phyloP scores from a whole-genome alignment of 2,797 vertebrate species.

The Pseudomugil tenellus region DNA sequence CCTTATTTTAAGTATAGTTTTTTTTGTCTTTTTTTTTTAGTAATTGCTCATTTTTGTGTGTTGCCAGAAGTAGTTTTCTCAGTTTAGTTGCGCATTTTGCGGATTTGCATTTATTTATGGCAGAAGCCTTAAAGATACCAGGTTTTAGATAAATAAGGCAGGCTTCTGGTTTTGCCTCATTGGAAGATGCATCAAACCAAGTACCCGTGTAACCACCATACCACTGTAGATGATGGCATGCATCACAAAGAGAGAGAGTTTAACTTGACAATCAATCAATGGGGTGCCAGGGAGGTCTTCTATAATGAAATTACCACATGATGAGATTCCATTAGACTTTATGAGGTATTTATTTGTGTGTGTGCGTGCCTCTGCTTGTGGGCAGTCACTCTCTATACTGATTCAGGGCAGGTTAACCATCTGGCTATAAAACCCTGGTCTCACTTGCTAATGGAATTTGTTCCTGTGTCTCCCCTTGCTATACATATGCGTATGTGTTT shows the following conservation, averaged over 20 bases:
- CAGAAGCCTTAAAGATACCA: slow-evolving; percentile 26
- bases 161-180: slow-evolving; percentile 22
- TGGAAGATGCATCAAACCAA: slow-evolving; percentile 34
- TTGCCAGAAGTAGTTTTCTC: slow-evolving; percentile 23
- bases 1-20: neutral
- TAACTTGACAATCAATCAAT: slow-evolving; percentile 43
- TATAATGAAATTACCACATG: slow-evolving; percentile 68
- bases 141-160: slow-evolving; percentile 41
- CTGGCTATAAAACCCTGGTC: slow-evolving; percentile 70
- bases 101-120: slow-evolving; percentile 36
- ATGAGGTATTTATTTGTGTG: slow-evolving; percentile 51
- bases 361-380: slow-evolving; percentile 12
- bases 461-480: slow-evolving; percentile 30
- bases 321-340: slow-evolving; percentile 75
- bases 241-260: slow-evolving; percentile 48
- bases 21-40: neutral
- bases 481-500: slow-evolving; percentile 5
- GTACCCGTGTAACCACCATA: slow-evolving; percentile 27
- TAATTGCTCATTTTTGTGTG: slow-evolving; percentile 17
- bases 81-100: slow-evolving; percentile 26
- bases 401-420: slow-evolving; percentile 75
- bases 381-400: slow-evolving; percentile 43
- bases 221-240: slow-evolving; percentile 48
- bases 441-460: slow-evolving; percentile 72
- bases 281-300: slow-evolving; percentile 56